Evolutionary conservation across 2,797 vertebrate genomes (phyloP), one percentile per base, ranked within the genome.

Genomic region (Bothrops alternatus): DNA sequence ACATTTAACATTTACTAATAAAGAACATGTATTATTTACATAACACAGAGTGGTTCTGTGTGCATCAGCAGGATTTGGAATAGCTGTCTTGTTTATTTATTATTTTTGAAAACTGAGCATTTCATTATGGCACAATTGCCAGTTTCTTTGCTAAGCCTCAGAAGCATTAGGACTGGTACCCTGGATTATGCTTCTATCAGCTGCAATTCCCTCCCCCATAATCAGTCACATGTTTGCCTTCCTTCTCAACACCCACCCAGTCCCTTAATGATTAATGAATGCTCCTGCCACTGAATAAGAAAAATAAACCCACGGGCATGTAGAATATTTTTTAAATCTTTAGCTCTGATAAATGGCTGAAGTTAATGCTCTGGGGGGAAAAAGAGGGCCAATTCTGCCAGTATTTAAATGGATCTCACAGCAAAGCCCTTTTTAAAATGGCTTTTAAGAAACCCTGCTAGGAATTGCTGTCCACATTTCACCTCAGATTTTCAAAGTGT

Each of bases 51-150:
- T 94, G 0, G 92, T 95, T 98, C 96, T 94, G 97, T 96, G 96
- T 96, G 96, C 97, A 98, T 98, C 98, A 97, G 98, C 95, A 2
- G 97, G 97, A 97, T 96, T 97, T 94, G 94, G 94, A 96, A 96
- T 98, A 98, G 98, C 98, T 98, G 98, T 98, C 98, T 98, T 97
- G 97, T 97, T 98, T 98, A 99, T 99, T 98, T 99, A 98, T 97
- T 97, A 98, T 97, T 98, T 98, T 98, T 99, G 98, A 98, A 98
- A 98, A 98, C 98, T 98, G 98, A 98, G 98, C 98, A 98, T 98
- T 99, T 99, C 98, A 98, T 99, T 99, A 98, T 96, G 94, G 97
- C 97, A 98, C 98, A 98, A 98, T 98, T 99, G 98, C 97, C 95
- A 97, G 97, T 98, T 98, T 98, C 98, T 98, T 98, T 98, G 97